phyloP scores from a whole-genome alignment of 2,888 invertebrate genomes.

The Oligia fasciuncula region DNA sequence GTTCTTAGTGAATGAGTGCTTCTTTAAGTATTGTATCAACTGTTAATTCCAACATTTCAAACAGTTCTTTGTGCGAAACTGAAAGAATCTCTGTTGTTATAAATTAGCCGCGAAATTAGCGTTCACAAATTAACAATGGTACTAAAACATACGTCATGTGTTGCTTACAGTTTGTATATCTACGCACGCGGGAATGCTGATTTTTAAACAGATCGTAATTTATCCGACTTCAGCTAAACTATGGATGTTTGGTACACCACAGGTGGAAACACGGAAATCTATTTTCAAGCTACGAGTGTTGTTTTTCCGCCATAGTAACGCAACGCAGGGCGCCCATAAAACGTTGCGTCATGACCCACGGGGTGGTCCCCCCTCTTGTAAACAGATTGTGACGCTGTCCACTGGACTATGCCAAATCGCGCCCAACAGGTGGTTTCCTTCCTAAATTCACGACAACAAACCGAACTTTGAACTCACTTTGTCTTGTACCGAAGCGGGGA shows the following conservation, averaged over 20 bases:
- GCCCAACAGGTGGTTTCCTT: constrained; percentile 86
- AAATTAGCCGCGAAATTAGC: constrained; percentile 72
- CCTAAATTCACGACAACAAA: constrained; percentile 59
- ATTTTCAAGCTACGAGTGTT: constrained; percentile 84
- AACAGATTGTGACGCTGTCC: constrained; percentile 88
- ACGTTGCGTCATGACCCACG: constrained; percentile 84
- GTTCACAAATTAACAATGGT: constrained; percentile 56
- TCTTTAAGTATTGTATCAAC: constrained; percentile 32
- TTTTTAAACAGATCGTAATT: constrained; percentile 71
- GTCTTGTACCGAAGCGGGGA: constrained; percentile 39
- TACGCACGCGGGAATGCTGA: constrained; percentile 54
- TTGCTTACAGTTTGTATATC: constrained; percentile 55
- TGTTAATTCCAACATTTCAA: constrained; percentile 54
- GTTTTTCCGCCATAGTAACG: constrained; percentile 88
- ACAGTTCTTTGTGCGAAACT: constrained; percentile 68
- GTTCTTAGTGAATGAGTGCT: constrained; percentile 48
- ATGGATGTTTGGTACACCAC: constrained; percentile 76
- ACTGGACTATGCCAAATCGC: constrained; percentile 83
- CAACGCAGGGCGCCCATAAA: constrained; percentile 83
- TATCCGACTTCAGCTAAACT: constrained; percentile 65
- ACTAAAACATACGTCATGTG: constrained; percentile 59
- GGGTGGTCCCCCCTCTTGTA: constrained; percentile 85
- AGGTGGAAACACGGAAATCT: constrained; percentile 86
- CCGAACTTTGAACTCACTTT: constrained; percentile 56
- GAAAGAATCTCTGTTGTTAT: constrained; percentile 67